Evolutionary conservation across 2,797 vertebrate species (phyloP).

Genomic region (Premnoplex brunnescens): DNA sequence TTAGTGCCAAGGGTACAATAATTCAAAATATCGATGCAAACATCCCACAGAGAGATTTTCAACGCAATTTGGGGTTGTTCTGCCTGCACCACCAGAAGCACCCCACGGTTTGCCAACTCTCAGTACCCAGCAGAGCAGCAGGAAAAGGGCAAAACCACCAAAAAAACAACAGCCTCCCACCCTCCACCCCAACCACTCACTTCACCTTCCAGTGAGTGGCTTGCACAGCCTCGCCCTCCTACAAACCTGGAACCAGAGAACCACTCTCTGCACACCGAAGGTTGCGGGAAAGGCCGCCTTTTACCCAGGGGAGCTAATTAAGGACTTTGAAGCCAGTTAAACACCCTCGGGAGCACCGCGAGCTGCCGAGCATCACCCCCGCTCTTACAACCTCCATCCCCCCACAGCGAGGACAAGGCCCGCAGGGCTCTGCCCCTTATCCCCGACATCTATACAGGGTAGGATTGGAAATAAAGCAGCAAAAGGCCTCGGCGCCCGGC

Average conservation of each 20-base stretch:
- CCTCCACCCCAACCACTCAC: too few relatives aligned
- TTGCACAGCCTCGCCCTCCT: background rate
- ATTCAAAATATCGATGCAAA: background rate
- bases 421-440: too few relatives aligned
- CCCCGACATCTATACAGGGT: too few relatives aligned
- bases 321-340: background rate
- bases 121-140: rapidly evolving
- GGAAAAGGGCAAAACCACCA: rapidly evolving
- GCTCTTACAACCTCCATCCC: too few relatives aligned
- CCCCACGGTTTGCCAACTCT: rapidly evolving
- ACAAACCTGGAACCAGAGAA: background rate
- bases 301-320: background rate
- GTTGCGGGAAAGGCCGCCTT: background rate
- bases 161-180: background rate
- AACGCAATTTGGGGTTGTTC: background rate
- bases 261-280: background rate
- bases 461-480: too few relatives aligned
- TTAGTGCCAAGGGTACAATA: background rate
- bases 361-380: too few relatives aligned
- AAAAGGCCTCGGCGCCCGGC: too few relatives aligned
- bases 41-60: background rate
- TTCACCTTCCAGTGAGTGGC: background rate
- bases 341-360: background rate
- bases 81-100: background rate
- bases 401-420: too few relatives aligned